These are phyloP conservation scores for Galerucella pusilla DNA, from an alignment of 2,888 invertebrate species.

Conservation along the genomic window DNA sequence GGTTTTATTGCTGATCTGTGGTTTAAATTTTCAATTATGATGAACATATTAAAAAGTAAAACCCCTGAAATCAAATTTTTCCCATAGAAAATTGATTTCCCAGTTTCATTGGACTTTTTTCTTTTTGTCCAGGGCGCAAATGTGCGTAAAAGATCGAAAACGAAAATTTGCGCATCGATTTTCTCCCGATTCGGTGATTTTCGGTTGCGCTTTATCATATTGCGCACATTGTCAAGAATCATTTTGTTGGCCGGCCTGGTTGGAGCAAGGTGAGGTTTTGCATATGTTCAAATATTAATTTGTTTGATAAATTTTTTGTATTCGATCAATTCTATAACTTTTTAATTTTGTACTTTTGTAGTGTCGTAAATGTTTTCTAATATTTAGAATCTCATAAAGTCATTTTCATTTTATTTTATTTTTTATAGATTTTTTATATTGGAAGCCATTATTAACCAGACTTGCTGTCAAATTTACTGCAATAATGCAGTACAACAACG, in stretches of 20 bases:
- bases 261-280: conserved; percentile 55
- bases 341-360: not conserved
- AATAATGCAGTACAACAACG: conserved; percentile 66
- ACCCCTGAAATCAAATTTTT: not conserved
- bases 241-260: conserved; percentile 72
- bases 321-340: not conserved
- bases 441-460: conserved; percentile 54
- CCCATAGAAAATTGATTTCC: conserved; percentile 6
- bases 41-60: not conserved
- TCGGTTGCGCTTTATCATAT: conserved; percentile 28
- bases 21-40: not conserved
- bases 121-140: conserved; percentile 31
- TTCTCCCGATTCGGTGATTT: conserved; percentile 7
- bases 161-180: conserved; percentile 26
- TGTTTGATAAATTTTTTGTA: conserved; percentile 20
- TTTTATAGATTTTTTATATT: conserved; percentile 52
- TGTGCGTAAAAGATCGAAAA: conserved; percentile 7
- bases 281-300: conserved; percentile 36
- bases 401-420: conserved; percentile 8
- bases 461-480: conserved; percentile 56
- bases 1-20: not conserved
- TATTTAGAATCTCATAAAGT: not conserved
- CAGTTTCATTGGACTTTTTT: conserved; percentile 1
- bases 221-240: conserved; percentile 51
- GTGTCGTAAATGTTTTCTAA: not conserved